Conservation (phyloP, 1,140 invertebrate species). For the Eriosoma lanigerum region DNA sequence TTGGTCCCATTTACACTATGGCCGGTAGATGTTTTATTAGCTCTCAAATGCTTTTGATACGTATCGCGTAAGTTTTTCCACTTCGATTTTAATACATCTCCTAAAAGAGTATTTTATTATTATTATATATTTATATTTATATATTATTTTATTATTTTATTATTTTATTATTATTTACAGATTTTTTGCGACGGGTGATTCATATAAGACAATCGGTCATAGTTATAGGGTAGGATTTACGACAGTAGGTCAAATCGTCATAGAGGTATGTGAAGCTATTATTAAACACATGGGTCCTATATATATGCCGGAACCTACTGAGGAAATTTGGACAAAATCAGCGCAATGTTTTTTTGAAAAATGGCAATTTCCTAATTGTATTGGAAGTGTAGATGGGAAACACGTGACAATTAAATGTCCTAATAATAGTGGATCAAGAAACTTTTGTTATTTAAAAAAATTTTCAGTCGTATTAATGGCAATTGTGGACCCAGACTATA, state of each 20-base stretch:
- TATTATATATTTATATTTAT: too few relatives aligned
- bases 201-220: slow-evolving; percentile 52
- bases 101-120: slow-evolving; percentile 23
- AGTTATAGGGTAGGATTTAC: slow-evolving; percentile 53
- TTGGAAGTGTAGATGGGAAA: slow-evolving; percentile 58
- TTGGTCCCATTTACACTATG: slow-evolving; percentile 5
- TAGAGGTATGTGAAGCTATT: slow-evolving; percentile 53
- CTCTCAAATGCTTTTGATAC: slow-evolving; percentile 18
- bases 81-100: slow-evolving; percentile 26
- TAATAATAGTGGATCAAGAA: background rate
- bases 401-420: too few relatives aligned
- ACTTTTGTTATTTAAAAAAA: slow-evolving; percentile 22
- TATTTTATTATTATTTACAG: slow-evolving; percentile 7
- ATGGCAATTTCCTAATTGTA: slow-evolving; percentile 56
- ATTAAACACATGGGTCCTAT: slow-evolving; percentile 44
- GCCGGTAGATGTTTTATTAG: slow-evolving; percentile 2
- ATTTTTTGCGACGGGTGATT: slow-evolving; percentile 35
- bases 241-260: slow-evolving; percentile 52
- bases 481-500: slow-evolving; percentile 60
- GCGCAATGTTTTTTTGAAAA: slow-evolving; percentile 44
- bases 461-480: slow-evolving; percentile 57
- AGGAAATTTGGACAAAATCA: slow-evolving; percentile 29
- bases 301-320: slow-evolving; percentile 51
- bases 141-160: background rate
- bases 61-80: slow-evolving; percentile 13